Base-by-base conservation (phyloP, 2,888 invertebrate genomes). In the Ceraclea dissimilis region DNA sequence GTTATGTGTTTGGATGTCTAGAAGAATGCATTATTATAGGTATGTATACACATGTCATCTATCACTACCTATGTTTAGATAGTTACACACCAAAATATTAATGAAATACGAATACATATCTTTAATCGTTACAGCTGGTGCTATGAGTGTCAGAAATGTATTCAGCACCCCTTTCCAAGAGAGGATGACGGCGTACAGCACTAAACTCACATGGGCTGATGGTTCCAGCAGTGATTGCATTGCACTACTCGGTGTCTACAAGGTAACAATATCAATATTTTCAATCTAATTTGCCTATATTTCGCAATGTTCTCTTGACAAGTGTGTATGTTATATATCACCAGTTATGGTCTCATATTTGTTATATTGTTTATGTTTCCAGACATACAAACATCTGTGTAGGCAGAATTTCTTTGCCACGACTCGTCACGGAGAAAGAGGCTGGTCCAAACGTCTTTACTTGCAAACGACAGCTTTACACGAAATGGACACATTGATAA, bases 1-100 rank as follows among this genome's bases (percentile, higher is more conserved):
- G 96, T 0, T 84, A 93, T 66, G 82, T 90, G 51, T 95, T 88
- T 66, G 91, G 90, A 54, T 82, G 90, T 44, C 71, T 96, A 8
- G 85, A 90, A 10, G 95, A 96, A 60, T 77, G 87, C 17, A 80
- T 95, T 53, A 85, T 93, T 54, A 95, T 97, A 72, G 93, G 77
- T 77, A 63, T 26, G 33, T 8, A 8, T 11, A 31, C n/a, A n/a
- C 4, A 10, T 26, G 26, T 26, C 4, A 6, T 26, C 10, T 26
- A 26, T 26, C 26, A 4, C 26, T 26, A n/a, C n/a, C 26, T 10
- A 26, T 10, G n/a, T 10, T 49, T 47, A 43, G 2, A 43, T 17
- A n/a, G n/a, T n/a, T n/a, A 26, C 26, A 26, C 5, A 26, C 26
- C 26, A 6, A 26, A 26, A 26, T 26, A 4, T 26, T 26, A 26